phyloP scores from a whole-genome alignment of 2,888 invertebrate genomes.

The Andrena praecox region DNA sequence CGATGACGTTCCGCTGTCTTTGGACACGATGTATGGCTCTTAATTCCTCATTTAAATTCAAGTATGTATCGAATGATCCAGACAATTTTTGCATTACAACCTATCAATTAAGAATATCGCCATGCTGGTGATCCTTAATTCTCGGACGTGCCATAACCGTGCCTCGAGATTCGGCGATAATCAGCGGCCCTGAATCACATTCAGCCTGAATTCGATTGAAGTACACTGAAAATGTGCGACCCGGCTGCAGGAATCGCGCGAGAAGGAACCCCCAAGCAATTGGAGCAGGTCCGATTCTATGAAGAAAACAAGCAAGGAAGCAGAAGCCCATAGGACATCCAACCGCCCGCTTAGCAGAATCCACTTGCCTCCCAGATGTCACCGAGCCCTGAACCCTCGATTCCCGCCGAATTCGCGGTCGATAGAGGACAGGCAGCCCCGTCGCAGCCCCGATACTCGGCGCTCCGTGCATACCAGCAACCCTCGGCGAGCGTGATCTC shows the following conservation, averaged over 20 bases:
- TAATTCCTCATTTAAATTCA: neutral
- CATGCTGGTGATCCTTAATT: neutral
- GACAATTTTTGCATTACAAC: neutral
- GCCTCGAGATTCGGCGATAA: too few species aligned
- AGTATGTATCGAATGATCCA: neutral
- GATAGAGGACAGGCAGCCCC: slow-evolving; percentile 33
- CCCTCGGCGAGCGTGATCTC: slow-evolving; percentile 35
- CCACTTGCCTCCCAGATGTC: slow-evolving; percentile 50
- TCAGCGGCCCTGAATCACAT: too few species aligned
- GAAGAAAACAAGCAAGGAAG: neutral
- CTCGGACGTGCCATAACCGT: neutral
- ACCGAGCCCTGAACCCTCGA: slow-evolving; percentile 47
- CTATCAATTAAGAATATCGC: neutral
- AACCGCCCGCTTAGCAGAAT: neutral
- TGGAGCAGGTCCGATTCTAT: neutral
- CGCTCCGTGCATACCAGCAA: slow-evolving; percentile 39
- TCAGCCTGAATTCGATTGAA: neutral
- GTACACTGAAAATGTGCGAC: neutral
- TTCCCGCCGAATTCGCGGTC: slow-evolving; percentile 48
- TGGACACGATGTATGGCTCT: neutral
- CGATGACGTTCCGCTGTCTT: slow-evolving; percentile 22
- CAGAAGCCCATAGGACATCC: neutral
- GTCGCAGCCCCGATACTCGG: slow-evolving; percentile 22
- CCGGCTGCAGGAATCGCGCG: too few species aligned
- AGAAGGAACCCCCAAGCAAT: too few species aligned